Conservation (phyloP, 2,113 vertebrate species). For the Agapornis roseicollis region DNA sequence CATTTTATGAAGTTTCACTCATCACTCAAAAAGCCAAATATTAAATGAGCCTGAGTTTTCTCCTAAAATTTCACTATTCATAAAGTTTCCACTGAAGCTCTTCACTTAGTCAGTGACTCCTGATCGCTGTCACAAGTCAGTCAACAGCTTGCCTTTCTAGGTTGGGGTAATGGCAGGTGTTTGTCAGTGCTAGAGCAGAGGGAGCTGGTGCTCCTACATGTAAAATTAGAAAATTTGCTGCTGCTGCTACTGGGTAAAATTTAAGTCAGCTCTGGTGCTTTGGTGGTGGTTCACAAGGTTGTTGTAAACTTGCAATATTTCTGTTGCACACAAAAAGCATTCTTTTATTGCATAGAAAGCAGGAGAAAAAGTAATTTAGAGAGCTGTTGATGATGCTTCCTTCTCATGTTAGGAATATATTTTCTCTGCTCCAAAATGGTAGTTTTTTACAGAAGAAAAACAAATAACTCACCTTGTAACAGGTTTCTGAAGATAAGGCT, state of each 20-base stretch:
- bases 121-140: not conserved
- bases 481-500: not conserved
- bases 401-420: not conserved
- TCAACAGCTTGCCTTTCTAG: not conserved
- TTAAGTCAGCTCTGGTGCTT: not conserved
- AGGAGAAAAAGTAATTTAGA: not conserved
- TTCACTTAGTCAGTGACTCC: not conserved
- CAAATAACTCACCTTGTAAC: not conserved
- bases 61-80: not conserved
- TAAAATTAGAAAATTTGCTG: not conserved
- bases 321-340: not conserved
- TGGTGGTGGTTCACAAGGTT: not conserved
- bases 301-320: not conserved
- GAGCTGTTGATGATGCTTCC: not conserved
- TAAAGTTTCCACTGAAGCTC: not conserved
- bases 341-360: not conserved
- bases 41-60: not conserved
- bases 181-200: not conserved
- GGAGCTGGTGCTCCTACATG: not conserved
- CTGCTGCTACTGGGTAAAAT: not conserved
- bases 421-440: not conserved
- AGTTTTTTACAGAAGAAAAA: not conserved
- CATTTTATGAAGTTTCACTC: not conserved
- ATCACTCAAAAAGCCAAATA: not conserved
- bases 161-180: not conserved